Base-by-base conservation (phyloP, 2,797 vertebrate species). In the Glossophaga mutica region DNA sequence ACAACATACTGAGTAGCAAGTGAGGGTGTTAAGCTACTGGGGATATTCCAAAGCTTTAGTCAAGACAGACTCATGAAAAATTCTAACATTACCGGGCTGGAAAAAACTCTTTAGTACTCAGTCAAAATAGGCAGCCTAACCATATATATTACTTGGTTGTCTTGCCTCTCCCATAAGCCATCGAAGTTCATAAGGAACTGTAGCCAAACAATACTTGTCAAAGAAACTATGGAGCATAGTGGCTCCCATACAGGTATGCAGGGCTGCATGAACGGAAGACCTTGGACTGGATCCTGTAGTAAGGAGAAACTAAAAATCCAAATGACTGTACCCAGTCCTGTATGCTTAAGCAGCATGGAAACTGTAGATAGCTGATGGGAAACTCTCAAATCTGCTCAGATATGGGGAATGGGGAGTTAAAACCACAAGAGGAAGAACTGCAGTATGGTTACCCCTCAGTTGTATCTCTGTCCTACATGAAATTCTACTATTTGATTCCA, bases 381-480 rank as follows among this genome's bases (percentile, higher is more conserved):
- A 85, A 39, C 29, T 62, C 76, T 96, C 11, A 55, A 73, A 92
- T 18, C 9, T 84, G 3, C 57, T 91, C 55, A 46, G 46, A 74
- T n/a, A 16, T 74, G 48, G 8, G 11, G 29, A 95, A 71, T 24
- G 24, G 79, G 19, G 48, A 73, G 42, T 44, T 77, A 87, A 82
- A 73, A 6, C 3, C 6, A 94, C 32, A 29, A 81, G 48, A 79
- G 11, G 52, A 67, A 87, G 46, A 76, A 67, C 12, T 50, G 52
- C 44, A 73, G 29, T 81, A 85, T 42, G 22, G 1, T 44, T 55
- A 29, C 26, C 37, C 6, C 18, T 62, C 19, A 29, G n/a, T 77
- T 95, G 6, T 78, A 12, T 91, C 39, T 94, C 48, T 90, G 59
- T 70, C 21, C 18, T 96, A 55, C 11, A n/a, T 81, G 74, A 94